Percentiles rank a stretch among this genome's conserved stretches.
phyloP scores from a whole-genome alignment of 1,140 invertebrate species.

The Cydia pomonella region DNA sequence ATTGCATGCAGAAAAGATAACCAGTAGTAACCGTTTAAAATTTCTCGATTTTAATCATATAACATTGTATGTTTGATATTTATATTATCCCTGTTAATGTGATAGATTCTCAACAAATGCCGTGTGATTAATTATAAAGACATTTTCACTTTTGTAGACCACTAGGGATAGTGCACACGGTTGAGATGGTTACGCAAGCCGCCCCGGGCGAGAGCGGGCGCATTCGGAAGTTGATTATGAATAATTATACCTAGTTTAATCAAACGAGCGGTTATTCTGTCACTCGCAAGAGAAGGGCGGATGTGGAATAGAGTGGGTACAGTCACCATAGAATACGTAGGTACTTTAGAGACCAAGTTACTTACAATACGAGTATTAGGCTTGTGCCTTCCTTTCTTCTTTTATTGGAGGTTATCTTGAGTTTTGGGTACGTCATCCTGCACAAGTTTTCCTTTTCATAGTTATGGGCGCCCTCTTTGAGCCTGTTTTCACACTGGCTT shows the following conservation, averaged over 20 bases:
- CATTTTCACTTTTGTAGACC: conserved; percentile 7
- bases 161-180: not conserved
- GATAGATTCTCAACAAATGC: not conserved
- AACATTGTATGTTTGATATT: not conserved
- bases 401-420: too few species aligned
- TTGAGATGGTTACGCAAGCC: not conserved
- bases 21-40: too few species aligned
- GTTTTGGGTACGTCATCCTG: too few species aligned
- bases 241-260: conserved; percentile 8
- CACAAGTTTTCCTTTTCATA: too few species aligned
- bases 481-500: too few species aligned
- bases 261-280: not conserved
- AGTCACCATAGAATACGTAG: not conserved
- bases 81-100: not conserved
- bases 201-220: not conserved
- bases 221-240: conserved; percentile 15
- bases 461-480: too few species aligned
- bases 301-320: conserved; percentile 8
- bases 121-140: conserved; percentile 4
- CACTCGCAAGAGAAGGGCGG: conserved; percentile 5
- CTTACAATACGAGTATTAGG: too few species aligned
- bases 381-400: too few species aligned
- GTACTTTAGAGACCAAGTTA: not conserved
- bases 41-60: not conserved
- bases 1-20: too few species aligned